Evolutionary conservation across 1,140 invertebrate species (phyloP).

Genomic region (Halesus radiatus): DNA sequence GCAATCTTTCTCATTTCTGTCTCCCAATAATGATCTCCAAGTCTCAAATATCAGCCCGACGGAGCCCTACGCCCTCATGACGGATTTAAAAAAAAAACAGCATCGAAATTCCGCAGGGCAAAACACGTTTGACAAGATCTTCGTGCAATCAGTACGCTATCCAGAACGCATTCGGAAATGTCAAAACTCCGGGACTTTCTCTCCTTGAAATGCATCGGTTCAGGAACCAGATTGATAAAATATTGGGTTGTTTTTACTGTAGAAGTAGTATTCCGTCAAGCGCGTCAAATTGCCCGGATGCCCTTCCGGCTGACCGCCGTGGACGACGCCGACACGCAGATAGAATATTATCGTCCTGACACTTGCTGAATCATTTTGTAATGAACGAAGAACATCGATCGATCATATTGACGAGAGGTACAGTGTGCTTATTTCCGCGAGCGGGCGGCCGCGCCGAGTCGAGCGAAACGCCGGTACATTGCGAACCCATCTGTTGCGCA

Average conservation of each 20-base stretch:
- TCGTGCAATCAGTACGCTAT: conserved; percentile 18
- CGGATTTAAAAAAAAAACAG: conserved; percentile 28
- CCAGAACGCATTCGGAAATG: conserved; percentile 32
- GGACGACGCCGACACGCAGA: neutral
- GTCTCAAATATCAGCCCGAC: neutral
- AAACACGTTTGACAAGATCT: conserved; percentile 55
- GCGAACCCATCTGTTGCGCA: conserved; percentile 19
- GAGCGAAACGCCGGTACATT: neutral
- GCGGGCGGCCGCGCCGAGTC: neutral
- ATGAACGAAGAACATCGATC: neutral
- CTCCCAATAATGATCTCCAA: neutral
- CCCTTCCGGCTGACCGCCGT: conserved; percentile 30
- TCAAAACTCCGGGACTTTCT: conserved; percentile 9
- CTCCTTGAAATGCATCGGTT: neutral
- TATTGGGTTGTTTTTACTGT: neutral
- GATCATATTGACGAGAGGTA: neutral
- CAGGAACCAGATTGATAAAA: no score
- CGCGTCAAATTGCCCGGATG: conserved; percentile 36
- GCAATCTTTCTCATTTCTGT: neutral
- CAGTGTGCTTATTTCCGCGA: neutral
- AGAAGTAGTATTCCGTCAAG: conserved; percentile 15
- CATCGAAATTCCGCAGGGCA: conserved; percentile 33
- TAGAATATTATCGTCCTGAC: neutral
- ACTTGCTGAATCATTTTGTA: neutral
- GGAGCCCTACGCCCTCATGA: conserved; percentile 3